Conservation (phyloP, 2,797 vertebrate species). For the Onychomys leucogaster region DNA sequence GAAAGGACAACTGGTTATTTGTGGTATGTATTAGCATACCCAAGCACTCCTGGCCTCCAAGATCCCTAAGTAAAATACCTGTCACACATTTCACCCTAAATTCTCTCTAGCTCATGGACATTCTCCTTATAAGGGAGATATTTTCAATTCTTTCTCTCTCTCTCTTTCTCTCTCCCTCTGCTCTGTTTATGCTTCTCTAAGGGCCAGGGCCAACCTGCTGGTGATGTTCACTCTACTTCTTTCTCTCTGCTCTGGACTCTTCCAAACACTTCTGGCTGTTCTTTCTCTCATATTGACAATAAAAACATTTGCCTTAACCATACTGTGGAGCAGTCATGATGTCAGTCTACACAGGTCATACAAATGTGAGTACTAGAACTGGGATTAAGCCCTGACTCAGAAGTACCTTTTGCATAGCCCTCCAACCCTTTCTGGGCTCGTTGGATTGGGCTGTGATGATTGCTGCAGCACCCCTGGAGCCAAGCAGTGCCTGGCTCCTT, state of each 20-base stretch:
- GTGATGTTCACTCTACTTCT: background rate
- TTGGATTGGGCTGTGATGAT: background rate
- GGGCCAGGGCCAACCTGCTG: background rate
- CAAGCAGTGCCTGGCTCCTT: background rate
- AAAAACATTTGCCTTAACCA: background rate
- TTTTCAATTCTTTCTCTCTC: background rate
- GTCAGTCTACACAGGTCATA: no score
- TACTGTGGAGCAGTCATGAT: no score
- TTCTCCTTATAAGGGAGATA: background rate
- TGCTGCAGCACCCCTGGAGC: background rate
- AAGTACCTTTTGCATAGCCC: background rate
- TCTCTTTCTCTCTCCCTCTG: background rate
- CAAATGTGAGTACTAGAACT: background rate
- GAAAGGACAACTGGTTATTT: background rate
- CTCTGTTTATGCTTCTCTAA: background rate
- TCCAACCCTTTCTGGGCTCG: no score
- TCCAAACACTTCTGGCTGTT: background rate
- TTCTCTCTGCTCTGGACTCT: background rate
- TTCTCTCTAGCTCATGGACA: background rate
- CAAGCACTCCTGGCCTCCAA: background rate
- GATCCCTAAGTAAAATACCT: background rate
- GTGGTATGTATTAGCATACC: background rate
- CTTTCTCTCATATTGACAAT: background rate
- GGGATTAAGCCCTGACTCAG: background rate
- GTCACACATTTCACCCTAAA: background rate